These are phyloP conservation scores for Nansenia antarctica DNA, from an alignment of 2,113 vertebrate genomes.

Conservation along the genomic window DNA sequence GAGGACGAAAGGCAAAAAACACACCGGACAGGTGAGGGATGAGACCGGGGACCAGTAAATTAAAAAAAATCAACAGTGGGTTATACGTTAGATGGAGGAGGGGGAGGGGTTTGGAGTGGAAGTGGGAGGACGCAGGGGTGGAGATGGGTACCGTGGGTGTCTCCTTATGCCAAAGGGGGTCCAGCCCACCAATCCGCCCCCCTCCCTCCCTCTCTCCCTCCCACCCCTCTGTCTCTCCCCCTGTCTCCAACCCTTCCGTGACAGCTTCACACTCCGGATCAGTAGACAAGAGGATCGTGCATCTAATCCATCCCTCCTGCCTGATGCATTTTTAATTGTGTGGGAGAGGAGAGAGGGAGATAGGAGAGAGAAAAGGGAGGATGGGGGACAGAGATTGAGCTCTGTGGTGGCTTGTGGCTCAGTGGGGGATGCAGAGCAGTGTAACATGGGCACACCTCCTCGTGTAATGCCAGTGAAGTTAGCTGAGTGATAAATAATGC, in stretches of 20 bases:
- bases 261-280: constrained; percentile 74
- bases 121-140: neutral
- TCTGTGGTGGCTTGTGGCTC: constrained; percentile 4
- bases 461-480: constrained; percentile 14
- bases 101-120: constrained; percentile 29
- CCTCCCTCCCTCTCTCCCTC: constrained; percentile 23
- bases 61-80: constrained; percentile 71
- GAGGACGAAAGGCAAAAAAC: constrained; percentile 80
- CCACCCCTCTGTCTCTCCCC: neutral
- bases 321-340: constrained; percentile 80
- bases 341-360: constrained; percentile 37
- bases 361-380: constrained; percentile 12
- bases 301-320: constrained; percentile 65
- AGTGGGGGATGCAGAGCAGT: constrained; percentile 22
- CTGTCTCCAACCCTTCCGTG: constrained; percentile 35
- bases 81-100: constrained; percentile 1
- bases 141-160: neutral
- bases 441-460: constrained; percentile 30
- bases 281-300: constrained; percentile 64
- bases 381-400: constrained; percentile 34
- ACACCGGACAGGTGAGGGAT: constrained; percentile 83
- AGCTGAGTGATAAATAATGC: constrained; percentile 27
- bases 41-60: constrained; percentile 78
- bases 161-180: neutral
- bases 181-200: constrained; percentile 26